Evolutionary conservation across 2,797 vertebrate genomes (phyloP), one percentile per base, ranked within the genome.

Genomic region (Platalea minor): DNA sequence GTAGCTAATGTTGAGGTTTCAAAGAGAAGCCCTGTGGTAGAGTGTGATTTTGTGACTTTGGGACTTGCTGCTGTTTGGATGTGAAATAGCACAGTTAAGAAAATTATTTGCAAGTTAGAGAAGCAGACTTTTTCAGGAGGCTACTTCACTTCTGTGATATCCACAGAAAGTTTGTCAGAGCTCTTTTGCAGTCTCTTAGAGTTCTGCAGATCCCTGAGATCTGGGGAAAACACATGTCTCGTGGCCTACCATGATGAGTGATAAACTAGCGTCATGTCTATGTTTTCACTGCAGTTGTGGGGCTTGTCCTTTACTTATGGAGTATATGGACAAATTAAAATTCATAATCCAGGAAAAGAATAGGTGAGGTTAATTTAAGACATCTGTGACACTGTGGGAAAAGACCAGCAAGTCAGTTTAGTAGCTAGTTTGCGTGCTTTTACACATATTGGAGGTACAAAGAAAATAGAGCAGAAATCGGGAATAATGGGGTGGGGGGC

Each of bases 241-340:
- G 0, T 56, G 46, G 13, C 13, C 12, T 64, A 3, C 28, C 0
- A 1, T 24, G 20, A 15, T 29, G 16, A 67, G 24, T 20, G 7
- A 46, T 64, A 57, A 84, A 37, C 19, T 37, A 60, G 31, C 1
- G 3, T 73, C 67, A 43, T 8, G 33, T 60, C 13, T 54, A 0
- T 29, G 25, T 68, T 81, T 88, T 85, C 28, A 31, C 18, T 89
- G 10, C 4, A 29, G 9, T 7, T 84, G 28, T 70, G 39, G 10
- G 13, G 18, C 43, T 61, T 85, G 26, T 53, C 60, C 14, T 67
- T 29, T 78, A 6, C 10, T 65, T 69, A 26, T 0, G 3, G 41
- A 65, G 10, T 46, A 20, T n/a, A 50, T 35, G 15, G 46, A 23
- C 59, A 78, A 68, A 39, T 78, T 74, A 45, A 85, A 90, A 84